Evolutionary conservation across 2,797 vertebrate genomes (phyloP).

Genomic region (Chaunax sp.): DNA sequence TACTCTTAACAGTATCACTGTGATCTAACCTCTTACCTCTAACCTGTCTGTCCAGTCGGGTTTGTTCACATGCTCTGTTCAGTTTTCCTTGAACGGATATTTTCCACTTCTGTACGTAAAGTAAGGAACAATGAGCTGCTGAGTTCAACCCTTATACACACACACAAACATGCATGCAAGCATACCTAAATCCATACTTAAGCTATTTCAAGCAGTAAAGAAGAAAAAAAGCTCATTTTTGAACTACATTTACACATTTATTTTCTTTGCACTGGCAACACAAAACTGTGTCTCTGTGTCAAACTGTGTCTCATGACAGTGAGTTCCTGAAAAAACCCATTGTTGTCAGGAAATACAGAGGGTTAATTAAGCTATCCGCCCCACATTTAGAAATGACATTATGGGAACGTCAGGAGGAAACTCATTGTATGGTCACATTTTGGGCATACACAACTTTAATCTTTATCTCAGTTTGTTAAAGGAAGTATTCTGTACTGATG

Average conservation of each 20-base stretch:
- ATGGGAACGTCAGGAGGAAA: too few species aligned
- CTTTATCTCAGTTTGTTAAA: slow-evolving; percentile 29
- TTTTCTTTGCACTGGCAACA: not conserved
- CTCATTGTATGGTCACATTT: slow-evolving; percentile 42
- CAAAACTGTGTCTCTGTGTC: slow-evolving; percentile 6
- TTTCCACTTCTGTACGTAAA: slow-evolving; percentile 42
- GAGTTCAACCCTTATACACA: slow-evolving; percentile 17
- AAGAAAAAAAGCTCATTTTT: not conserved
- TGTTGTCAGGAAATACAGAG: slow-evolving; percentile 57
- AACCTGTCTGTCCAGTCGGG: slow-evolving; percentile 24
- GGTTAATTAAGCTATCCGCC: slow-evolving; percentile 42
- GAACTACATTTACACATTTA: not conserved
- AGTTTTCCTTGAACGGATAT: slow-evolving; percentile 61
- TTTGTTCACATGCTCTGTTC: slow-evolving; percentile 55
- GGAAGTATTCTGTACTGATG: not conserved
- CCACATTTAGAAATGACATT: slow-evolving; percentile 38
- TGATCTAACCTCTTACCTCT: slow-evolving; percentile 47
- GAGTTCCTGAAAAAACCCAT: slow-evolving; percentile 43
- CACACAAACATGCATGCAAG: not conserved
- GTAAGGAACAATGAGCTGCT: slow-evolving; percentile 55
- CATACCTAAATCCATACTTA: not conserved
- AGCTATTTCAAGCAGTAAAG: not conserved
- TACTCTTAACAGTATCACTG: slow-evolving; percentile 29
- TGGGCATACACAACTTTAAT: slow-evolving; percentile 35
- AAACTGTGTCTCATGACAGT: slow-evolving; percentile 12